Evolutionary conservation across 2,888 invertebrate genomes (phyloP).

Genomic region (Phyto melanocephala): DNA sequence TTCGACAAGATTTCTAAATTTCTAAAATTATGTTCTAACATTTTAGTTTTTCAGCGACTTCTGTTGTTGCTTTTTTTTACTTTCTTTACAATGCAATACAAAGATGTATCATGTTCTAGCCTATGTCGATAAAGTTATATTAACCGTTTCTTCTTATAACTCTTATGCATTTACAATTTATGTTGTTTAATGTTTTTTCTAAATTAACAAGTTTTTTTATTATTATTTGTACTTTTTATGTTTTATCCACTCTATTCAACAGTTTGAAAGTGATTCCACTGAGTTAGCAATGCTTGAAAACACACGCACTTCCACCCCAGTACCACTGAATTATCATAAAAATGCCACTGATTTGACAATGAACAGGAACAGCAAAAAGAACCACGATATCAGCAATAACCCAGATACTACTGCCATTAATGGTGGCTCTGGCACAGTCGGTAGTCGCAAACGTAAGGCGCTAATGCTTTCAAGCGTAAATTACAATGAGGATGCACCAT

Average conservation of each 20-base stretch:
- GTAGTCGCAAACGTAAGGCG: slow-evolving; percentile 59
- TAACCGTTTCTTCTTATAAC: too few species aligned
- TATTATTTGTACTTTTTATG: not conserved
- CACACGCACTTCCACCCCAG: slow-evolving; percentile 70
- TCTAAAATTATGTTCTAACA: too few species aligned
- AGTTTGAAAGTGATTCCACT: slow-evolving; percentile 73
- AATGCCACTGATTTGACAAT: slow-evolving; percentile 67
- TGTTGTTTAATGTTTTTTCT: not conserved
- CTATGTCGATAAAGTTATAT: too few species aligned
- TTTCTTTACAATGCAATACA: too few species aligned
- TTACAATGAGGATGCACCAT: slow-evolving; percentile 49
- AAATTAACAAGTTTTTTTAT: slow-evolving; percentile 9
- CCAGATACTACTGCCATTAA: slow-evolving; percentile 35
- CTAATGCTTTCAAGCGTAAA: slow-evolving; percentile 56
- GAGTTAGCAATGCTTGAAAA: slow-evolving; percentile 69
- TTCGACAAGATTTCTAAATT: too few species aligned
- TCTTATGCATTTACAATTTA: not conserved
- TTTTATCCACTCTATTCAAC: slow-evolving; percentile 48
- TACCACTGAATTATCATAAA: slow-evolving; percentile 72
- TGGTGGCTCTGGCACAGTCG: slow-evolving; percentile 21
- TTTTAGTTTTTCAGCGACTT: too few species aligned
- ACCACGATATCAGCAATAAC: slow-evolving; percentile 66
- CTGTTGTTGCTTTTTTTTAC: too few species aligned
- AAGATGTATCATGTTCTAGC: too few species aligned
- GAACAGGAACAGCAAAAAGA: slow-evolving; percentile 50